Evolutionary conservation across 2,888 invertebrate species (phyloP).

Genomic region (Epirrita christyi): DNA sequence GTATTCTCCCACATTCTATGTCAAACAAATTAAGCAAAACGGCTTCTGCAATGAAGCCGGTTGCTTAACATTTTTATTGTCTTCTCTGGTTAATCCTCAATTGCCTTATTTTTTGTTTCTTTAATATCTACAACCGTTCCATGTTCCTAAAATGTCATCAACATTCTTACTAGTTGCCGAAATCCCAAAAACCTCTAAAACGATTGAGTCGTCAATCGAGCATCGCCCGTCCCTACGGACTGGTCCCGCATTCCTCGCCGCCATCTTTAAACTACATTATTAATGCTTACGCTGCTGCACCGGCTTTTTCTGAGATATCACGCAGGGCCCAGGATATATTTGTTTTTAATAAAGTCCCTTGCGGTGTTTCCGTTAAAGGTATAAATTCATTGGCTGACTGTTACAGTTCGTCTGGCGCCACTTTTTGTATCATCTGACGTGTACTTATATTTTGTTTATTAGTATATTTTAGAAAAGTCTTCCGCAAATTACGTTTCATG

Average conservation of each 20-base stretch:
- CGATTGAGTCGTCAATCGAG: slow-evolving; percentile 34
- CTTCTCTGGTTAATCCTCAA: not conserved
- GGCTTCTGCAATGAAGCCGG: no score
- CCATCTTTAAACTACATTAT: slow-evolving; percentile 83
- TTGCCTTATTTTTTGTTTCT: not conserved
- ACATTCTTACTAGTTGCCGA: not conserved
- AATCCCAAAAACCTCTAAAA: slow-evolving; percentile 2
- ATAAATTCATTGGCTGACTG: slow-evolving; percentile 20
- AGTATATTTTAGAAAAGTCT: not conserved
- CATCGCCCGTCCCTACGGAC: slow-evolving; percentile 45
- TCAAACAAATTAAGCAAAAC: no score
- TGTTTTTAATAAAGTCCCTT: slow-evolving; percentile 74
- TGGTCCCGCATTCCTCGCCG: slow-evolving; percentile 74
- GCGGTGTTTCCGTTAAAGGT: slow-evolving; percentile 50
- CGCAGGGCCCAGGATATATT: slow-evolving; percentile 63
- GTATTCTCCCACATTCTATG: no score
- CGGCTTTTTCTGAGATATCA: slow-evolving; percentile 47
- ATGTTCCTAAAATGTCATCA: not conserved
- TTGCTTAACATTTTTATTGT: no score
- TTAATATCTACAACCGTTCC: not conserved
- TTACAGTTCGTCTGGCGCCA: slow-evolving; percentile 24
- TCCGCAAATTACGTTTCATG: no score
- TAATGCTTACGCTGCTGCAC: slow-evolving; percentile 66
- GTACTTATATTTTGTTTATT: not conserved
- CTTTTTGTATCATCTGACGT: slow-evolving; percentile 8